These are phyloP conservation scores for Pristionchus exspectatus DNA, from an alignment of 2,888 invertebrate genomes.

Conservation along the genomic window DNA sequence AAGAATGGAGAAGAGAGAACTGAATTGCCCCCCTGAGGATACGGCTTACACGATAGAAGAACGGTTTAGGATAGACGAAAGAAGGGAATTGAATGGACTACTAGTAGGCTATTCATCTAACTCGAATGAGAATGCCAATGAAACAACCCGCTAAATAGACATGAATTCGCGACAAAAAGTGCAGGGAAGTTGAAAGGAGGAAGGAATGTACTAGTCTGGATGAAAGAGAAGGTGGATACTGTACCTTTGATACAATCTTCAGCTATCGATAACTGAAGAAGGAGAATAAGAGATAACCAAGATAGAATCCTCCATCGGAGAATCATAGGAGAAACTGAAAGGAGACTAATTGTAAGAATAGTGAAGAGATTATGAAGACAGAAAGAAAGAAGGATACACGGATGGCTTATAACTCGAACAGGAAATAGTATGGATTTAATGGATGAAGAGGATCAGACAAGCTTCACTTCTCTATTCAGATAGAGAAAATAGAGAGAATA, in stretches of 20 bases:
- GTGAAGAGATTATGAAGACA: neutral
- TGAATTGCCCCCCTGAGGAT: conserved; percentile 29
- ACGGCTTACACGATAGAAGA: conserved; percentile 23
- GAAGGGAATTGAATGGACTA: conserved; percentile 1
- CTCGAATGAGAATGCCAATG: neutral
- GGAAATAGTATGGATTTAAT: neutral
- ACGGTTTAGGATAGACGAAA: conserved; percentile 28
- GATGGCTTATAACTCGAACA: conserved; percentile 2
- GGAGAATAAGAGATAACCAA: conserved; percentile 4
- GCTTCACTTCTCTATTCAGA: neutral
- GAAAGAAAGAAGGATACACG: neutral
- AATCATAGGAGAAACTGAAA: conserved; percentile 37
- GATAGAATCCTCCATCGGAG: neutral
- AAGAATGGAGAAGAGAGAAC: neutral
- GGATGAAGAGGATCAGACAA: neutral
- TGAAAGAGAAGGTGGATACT: neutral
- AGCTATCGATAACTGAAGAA: conserved; percentile 34
- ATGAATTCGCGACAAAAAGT: neutral
- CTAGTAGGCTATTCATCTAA: neutral
- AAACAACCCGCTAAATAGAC: conserved; percentile 22
- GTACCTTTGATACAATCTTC: conserved; percentile 44
- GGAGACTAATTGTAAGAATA: neutral
- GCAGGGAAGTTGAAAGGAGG: neutral
- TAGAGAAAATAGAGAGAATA: conserved; percentile 11
- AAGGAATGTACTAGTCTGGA: neutral